Base-by-base conservation (phyloP, 1,140 invertebrate genomes). In the Teleopsis dalmanni region DNA sequence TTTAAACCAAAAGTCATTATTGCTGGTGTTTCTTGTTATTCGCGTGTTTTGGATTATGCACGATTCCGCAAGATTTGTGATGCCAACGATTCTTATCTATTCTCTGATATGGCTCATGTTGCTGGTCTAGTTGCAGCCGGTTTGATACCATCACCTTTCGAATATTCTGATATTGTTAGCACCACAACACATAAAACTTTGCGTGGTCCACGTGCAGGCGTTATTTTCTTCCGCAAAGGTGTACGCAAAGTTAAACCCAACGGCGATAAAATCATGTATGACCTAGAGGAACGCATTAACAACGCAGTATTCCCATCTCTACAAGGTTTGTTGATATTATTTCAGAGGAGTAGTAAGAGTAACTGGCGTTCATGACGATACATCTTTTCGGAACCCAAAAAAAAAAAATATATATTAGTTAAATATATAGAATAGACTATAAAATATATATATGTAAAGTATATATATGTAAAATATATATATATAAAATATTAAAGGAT, bases 171-270 rank as follows among this genome's bases (percentile, higher is more conserved):
- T 72, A 79, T 99, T 61, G 95, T 98, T 7, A 88, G 87, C 1
- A 95, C 93, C 3, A 98, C 95, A 0, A 97, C 94, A 0, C 94
- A 98, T 73, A 98, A 98, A 66, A 95, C 92, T 7, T 74, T 98
- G 16, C 76, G 94, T 56, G 94, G 94, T 0, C 91, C 94, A 1
- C 80, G 91, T 29, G 88, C 90, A 38, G 91, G 87, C 3, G 78
- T 95, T 23, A 92, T 95, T 51, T 95, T 95, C 75, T 95, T 76
- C 75, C 81, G 89, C 34, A 94, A 90, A 75, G 91, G 91, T 4
- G 77, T 91, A 2, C 77, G 79, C 55, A 75, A 79, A 26, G 75
- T 83, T 3, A 81, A 80, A 50, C 78, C 87, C 48, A 85, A 86
- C 60, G 91, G 91, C 0, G 80, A 87, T 11, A 81, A 84, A 55